These are phyloP conservation scores for Cromileptes altivelis DNA, from an alignment of 2,113 vertebrate species.

Conservation along the genomic window DNA sequence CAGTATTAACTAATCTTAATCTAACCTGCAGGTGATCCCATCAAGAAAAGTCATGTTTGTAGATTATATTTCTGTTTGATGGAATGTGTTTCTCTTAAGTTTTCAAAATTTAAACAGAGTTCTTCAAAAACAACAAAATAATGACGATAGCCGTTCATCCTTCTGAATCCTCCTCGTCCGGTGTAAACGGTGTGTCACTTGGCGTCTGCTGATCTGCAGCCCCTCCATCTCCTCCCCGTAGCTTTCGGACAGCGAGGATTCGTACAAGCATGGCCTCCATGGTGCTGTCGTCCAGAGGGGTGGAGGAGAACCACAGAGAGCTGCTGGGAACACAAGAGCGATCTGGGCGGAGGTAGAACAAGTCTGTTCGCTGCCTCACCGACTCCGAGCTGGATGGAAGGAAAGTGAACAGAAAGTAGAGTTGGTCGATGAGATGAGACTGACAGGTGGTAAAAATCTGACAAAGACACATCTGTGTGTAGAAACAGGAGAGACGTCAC, in stretches of 20 bases:
- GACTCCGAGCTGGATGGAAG: slow-evolving; percentile 86
- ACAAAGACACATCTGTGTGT: no score
- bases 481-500: no score
- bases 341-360: slow-evolving; percentile 94
- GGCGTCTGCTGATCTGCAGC: background rate
- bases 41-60: background rate
- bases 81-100: background rate
- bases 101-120: background rate
- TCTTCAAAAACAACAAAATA: background rate
- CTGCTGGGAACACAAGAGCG: slow-evolving; percentile 91
- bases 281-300: slow-evolving; percentile 87
- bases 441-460: background rate
- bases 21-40: background rate
- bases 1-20: background rate
- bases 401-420: slow-evolving; percentile 35
- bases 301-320: slow-evolving; percentile 92
- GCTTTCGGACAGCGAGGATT: slow-evolving; percentile 90
- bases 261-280: slow-evolving; percentile 93
- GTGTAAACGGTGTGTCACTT: background rate
- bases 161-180: background rate
- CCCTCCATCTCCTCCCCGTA: slow-evolving; percentile 83
- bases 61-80: background rate
- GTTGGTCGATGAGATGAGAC: background rate
- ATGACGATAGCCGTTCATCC: background rate
- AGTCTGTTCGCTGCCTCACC: slow-evolving; percentile 88